Evolutionary conservation across 2,888 invertebrate species (phyloP).

Genomic region (Globia sparganii): DNA sequence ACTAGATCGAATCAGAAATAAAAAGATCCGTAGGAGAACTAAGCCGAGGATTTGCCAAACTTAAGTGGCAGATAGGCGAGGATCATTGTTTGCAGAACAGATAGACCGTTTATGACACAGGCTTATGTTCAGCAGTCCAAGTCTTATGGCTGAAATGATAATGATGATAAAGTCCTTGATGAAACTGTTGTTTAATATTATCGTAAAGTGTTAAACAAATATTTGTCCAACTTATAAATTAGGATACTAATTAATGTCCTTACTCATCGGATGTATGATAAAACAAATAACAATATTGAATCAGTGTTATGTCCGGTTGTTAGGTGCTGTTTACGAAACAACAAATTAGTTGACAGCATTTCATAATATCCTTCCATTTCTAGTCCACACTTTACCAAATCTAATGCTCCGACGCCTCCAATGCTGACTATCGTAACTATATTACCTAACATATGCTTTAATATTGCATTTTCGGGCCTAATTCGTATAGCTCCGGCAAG

Average conservation of each 20-base stretch:
- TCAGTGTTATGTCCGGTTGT: neutral
- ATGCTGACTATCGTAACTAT: neutral
- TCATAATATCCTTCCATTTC: slow-evolving; percentile 1
- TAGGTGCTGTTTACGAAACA: neutral
- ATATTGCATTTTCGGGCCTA: neutral
- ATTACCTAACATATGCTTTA: neutral
- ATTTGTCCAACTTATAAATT: neutral
- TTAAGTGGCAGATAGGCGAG: neutral
- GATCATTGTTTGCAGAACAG: neutral
- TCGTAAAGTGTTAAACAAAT: neutral
- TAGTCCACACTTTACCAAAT: slow-evolving; percentile 3
- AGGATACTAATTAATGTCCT: neutral
- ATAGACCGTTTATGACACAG: neutral
- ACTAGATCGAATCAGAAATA: no score
- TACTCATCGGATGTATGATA: neutral
- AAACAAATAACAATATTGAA: neutral
- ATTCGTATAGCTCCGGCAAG: neutral
- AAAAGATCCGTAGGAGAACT: neutral
- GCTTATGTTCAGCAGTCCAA: neutral
- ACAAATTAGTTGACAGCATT: neutral
- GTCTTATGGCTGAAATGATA: neutral
- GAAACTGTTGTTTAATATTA: neutral
- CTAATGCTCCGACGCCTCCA: neutral
- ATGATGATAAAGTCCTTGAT: neutral
- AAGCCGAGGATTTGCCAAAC: neutral